These are phyloP conservation scores for Tiliacea aurago DNA, from an alignment of 2,888 invertebrate genomes.

Conservation along the genomic window DNA sequence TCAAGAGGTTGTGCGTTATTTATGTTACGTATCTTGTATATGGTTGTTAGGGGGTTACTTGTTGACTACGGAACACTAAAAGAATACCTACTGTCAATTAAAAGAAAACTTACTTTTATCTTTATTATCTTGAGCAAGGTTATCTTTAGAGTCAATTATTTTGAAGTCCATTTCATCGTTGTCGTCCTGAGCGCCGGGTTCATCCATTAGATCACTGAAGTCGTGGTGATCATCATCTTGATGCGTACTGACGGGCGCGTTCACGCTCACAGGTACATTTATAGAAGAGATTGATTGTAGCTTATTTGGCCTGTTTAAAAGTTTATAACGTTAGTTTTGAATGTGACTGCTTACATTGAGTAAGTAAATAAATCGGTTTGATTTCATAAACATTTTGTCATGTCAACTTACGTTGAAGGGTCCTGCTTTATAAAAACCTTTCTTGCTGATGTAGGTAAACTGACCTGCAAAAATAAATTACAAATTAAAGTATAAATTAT, in stretches of 20 bases:
- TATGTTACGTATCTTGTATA: too few species aligned
- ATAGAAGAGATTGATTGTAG: constrained; percentile 37
- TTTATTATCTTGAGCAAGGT: constrained; percentile 33
- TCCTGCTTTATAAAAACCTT: constrained; percentile 76
- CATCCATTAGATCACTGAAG: constrained; percentile 69
- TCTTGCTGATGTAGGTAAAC: constrained; percentile 73
- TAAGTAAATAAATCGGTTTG: neutral
- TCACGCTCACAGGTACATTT: constrained; percentile 27
- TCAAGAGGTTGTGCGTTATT: too few species aligned
- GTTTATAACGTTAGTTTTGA: neutral
- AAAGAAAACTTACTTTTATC: constrained; percentile 59
- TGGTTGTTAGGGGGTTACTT: too few species aligned
- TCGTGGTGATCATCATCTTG: constrained; percentile 62
- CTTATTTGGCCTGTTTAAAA: constrained; percentile 26
- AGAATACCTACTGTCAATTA: neutral
- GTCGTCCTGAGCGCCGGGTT: constrained; percentile 66
- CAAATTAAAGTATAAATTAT: neutral
- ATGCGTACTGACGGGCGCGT: constrained; percentile 8
- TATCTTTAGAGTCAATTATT: constrained; percentile 41
- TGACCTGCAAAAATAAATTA: constrained; percentile 65
- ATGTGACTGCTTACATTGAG: neutral
- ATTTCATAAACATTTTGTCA: neutral
- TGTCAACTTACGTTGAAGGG: constrained; percentile 61
- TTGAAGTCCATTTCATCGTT: constrained; percentile 61
- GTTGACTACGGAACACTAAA: too few species aligned